These are phyloP conservation scores for Palaemon carinicauda DNA, from an alignment of 1,140 invertebrate species.

Conservation along the genomic window DNA sequence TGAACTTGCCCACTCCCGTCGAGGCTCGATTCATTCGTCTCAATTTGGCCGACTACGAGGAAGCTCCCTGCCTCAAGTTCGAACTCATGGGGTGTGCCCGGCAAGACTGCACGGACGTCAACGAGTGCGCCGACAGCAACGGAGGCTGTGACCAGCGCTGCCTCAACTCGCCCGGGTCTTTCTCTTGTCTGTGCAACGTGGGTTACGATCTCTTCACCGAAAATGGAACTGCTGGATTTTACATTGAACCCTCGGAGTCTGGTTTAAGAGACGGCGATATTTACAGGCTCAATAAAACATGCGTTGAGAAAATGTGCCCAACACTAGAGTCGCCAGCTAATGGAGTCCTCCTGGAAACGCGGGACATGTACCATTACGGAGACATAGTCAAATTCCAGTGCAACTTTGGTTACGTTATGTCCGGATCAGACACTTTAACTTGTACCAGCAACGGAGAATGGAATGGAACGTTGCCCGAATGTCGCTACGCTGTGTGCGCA, in stretches of 20 bases:
- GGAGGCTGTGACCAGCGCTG: conserved; percentile 95
- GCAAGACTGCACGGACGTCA: conserved; percentile 89
- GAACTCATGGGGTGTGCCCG: conserved; percentile 94
- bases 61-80: conserved; percentile 87
- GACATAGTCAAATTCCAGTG: conserved; percentile 92
- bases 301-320: conserved; percentile 92
- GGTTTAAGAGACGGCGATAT: conserved; percentile 87
- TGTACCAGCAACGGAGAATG: conserved; percentile 91
- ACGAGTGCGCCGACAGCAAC: conserved; percentile 89
- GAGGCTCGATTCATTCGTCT: conserved; percentile 90
- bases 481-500: conserved; percentile 80
- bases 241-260: conserved; percentile 81
- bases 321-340: conserved; percentile 83
- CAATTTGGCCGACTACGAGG: conserved; percentile 85
- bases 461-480: conserved; percentile 93
- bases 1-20: conserved; percentile 89
- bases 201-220: conserved; percentile 89
- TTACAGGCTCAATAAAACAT: conserved; percentile 93
- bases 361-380: conserved; percentile 84
- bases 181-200: conserved; percentile 87
- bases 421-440: conserved; percentile 81
- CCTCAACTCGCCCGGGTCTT: conserved; percentile 86
- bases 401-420: conserved; percentile 92
- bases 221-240: conserved; percentile 92
- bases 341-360: conserved; percentile 83